Evolutionary conservation across 2,113 vertebrate species (phyloP).

Genomic region (Ptychochromis oligacanthus): DNA sequence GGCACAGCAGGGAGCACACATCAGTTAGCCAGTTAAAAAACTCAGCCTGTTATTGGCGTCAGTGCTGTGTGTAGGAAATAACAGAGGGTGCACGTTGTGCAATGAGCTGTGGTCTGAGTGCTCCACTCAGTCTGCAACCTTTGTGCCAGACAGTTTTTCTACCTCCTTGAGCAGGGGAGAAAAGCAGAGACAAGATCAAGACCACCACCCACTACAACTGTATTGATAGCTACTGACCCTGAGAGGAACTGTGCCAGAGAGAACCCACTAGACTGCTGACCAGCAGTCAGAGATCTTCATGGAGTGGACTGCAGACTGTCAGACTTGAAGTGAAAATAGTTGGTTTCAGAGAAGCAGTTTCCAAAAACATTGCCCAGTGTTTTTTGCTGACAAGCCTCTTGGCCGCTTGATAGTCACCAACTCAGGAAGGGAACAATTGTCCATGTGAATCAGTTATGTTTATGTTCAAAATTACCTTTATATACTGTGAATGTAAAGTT

Average conservation of each 20-base stretch:
- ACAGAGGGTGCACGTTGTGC: constrained; percentile 56
- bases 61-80: constrained; percentile 48
- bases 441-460: background rate
- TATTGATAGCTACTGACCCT: constrained; percentile 59
- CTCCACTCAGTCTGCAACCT: constrained; percentile 36
- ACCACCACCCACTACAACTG: constrained; percentile 52
- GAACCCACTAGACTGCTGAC: constrained; percentile 23
- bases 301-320: background rate
- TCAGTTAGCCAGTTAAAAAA: constrained; percentile 44
- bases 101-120: constrained; percentile 50
- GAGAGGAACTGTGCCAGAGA: constrained; percentile 42
- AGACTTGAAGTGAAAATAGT: constrained; percentile 29
- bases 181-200: constrained; percentile 46
- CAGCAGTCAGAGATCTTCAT: constrained; percentile 17
- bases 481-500: background rate
- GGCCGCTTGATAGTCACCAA: background rate
- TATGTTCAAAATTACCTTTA: background rate
- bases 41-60: constrained; percentile 18
- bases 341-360: constrained; percentile 27
- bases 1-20: constrained; percentile 41
- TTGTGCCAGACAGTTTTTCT: constrained; percentile 48
- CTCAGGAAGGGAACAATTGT: background rate
- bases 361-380: background rate
- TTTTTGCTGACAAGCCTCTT: background rate
- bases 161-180: constrained; percentile 55